phyloP scores from a whole-genome alignment of 2,797 vertebrate species.

The Sarcophilus harrisii region DNA sequence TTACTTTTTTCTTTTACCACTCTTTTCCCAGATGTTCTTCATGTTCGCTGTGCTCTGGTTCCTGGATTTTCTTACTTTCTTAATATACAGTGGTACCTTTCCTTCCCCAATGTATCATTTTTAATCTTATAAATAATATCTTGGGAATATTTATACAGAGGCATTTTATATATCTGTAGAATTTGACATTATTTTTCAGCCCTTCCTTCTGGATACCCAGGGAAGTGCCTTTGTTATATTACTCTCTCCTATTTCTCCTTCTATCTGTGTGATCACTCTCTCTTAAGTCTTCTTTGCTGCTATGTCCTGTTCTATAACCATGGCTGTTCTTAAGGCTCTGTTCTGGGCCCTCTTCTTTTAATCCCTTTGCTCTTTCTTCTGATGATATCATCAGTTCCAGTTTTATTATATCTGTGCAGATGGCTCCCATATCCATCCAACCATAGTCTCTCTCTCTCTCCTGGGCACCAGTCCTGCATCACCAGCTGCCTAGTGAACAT shows the following conservation, averaged over 20 bases:
- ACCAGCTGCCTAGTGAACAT: neutral
- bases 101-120: neutral
- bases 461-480: neutral
- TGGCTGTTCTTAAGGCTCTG: neutral
- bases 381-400: neutral
- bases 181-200: neutral
- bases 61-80: neutral
- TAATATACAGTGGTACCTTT: neutral
- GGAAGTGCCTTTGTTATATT: neutral
- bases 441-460: neutral
- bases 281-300: too few species aligned
- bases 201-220: accelerated
- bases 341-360: neutral
- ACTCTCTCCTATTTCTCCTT: neutral
- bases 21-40: neutral
- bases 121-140: neutral
- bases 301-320: neutral
- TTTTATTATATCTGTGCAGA: neutral
- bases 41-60: neutral
- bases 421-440: neutral
- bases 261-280: neutral
- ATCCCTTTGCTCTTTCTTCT: neutral
- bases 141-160: neutral
- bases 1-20: neutral
- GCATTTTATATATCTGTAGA: neutral